Percentiles rank a stretch among this genome's conserved stretches.
Evolutionary conservation across 2,797 vertebrate genomes (phyloP).

Genomic region (Myotis myotis): DNA sequence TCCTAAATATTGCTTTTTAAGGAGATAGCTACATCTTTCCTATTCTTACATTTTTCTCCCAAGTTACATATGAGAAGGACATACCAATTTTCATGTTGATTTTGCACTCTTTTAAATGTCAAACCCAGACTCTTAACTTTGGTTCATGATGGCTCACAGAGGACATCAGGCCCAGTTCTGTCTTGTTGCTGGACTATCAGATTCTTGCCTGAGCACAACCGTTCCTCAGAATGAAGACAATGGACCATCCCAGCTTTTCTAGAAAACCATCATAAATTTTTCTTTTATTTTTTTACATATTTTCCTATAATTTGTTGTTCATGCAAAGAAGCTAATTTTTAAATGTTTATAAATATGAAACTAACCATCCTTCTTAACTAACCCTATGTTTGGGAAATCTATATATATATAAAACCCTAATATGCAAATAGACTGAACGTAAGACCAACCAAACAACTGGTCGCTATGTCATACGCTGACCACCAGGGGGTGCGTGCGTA

Average conservation of each 20-base stretch:
- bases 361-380: not conserved
- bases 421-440: too few relatives aligned
- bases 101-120: not conserved
- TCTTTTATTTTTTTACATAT: not conserved
- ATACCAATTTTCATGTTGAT: not conserved
- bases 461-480: too few relatives aligned
- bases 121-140: constrained; percentile 1
- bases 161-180: fast-evolving
- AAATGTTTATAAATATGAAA: constrained; percentile 14
- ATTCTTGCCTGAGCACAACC: fast-evolving
- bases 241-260: not conserved
- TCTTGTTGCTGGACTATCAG: not conserved
- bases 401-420: too few relatives aligned
- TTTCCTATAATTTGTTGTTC: not conserved
- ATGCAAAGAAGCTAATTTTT: not conserved
- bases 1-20: not conserved
- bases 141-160: not conserved
- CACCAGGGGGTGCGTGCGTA: too few relatives aligned
- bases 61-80: not conserved
- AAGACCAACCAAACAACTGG: too few relatives aligned
- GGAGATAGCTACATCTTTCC: not conserved
- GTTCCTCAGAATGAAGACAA: not conserved
- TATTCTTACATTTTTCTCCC: not conserved
- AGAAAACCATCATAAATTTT: not conserved
- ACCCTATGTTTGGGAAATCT: not conserved